phyloP scores from a whole-genome alignment of 2,113 vertebrate genomes.

The Lagenorhynchus albirostris region DNA sequence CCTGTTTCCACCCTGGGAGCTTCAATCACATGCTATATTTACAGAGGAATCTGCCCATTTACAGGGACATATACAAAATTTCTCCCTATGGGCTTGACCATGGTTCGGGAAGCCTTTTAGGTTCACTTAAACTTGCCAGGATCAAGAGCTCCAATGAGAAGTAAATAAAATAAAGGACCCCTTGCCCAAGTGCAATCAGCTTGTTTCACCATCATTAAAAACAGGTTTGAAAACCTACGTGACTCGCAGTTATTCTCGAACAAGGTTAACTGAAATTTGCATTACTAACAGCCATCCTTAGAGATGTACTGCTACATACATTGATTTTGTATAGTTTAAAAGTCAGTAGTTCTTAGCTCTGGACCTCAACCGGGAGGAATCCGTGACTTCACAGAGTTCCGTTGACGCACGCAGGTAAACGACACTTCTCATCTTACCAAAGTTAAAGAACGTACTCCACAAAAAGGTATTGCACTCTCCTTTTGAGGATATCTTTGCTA shows the following conservation, averaged over 20 bases:
- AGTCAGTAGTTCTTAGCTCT: not conserved
- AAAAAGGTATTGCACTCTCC: not conserved
- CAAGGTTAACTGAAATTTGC: not conserved
- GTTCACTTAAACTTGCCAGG: not conserved
- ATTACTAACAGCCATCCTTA: not conserved
- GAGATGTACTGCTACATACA: not conserved
- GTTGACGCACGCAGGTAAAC: not conserved
- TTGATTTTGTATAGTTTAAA: not conserved
- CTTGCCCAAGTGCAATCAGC: not conserved
- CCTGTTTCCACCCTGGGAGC: not conserved
- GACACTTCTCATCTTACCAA: not conserved
- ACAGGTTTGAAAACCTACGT: not conserved
- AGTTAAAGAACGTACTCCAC: not conserved
- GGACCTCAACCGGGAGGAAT: not conserved
- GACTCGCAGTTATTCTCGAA: not conserved
- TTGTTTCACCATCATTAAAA: constrained; percentile 14
- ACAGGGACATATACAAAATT: not conserved
- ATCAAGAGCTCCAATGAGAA: not conserved
- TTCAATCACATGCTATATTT: not conserved
- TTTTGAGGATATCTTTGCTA: not conserved
- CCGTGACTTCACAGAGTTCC: not conserved
- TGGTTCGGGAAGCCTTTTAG: not conserved
- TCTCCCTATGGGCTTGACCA: not conserved
- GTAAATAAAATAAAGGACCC: not conserved
- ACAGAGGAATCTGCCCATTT: not conserved